These are phyloP conservation scores for Tetramorium simillimum DNA, from an alignment of 1,140 invertebrate species.

Conservation along the genomic window DNA sequence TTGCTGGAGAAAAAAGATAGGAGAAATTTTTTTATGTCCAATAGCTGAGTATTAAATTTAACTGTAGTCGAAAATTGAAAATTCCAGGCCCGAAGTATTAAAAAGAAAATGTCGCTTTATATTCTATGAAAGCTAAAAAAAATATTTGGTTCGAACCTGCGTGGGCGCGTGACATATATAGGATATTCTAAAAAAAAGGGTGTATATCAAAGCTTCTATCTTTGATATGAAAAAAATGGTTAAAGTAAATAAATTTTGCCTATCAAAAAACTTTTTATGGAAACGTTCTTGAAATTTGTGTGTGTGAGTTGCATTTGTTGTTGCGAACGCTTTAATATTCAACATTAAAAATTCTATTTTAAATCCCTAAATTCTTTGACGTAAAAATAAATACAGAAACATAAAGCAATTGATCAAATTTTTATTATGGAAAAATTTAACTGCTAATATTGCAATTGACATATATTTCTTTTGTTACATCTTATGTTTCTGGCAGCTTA, in stretches of 20 bases:
- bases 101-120: constrained; percentile 13
- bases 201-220: constrained; percentile 8
- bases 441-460: background rate
- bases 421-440: background rate
- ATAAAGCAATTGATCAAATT: background rate
- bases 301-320: background rate
- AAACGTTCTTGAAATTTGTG: constrained; percentile 5
- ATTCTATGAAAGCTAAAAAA: constrained; percentile 9
- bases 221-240: constrained; percentile 41
- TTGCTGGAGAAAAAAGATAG: background rate
- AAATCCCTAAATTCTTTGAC: background rate
- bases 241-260: constrained; percentile 19
- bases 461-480: background rate
- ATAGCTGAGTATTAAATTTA: constrained; percentile 6
- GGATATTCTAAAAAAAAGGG: constrained; percentile 3
- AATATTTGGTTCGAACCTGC: constrained; percentile 25
- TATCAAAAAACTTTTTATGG: constrained; percentile 22
- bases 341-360: constrained; percentile 10
- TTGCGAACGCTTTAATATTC: constrained; percentile 11
- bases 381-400: background rate
- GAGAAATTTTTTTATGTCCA: background rate
- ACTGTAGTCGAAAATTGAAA: constrained; percentile 6
- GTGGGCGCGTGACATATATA: background rate
- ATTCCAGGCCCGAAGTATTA: background rate
- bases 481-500: background rate